Base-by-base conservation (phyloP, 2,888 invertebrate species). In the Macropis europaea region DNA sequence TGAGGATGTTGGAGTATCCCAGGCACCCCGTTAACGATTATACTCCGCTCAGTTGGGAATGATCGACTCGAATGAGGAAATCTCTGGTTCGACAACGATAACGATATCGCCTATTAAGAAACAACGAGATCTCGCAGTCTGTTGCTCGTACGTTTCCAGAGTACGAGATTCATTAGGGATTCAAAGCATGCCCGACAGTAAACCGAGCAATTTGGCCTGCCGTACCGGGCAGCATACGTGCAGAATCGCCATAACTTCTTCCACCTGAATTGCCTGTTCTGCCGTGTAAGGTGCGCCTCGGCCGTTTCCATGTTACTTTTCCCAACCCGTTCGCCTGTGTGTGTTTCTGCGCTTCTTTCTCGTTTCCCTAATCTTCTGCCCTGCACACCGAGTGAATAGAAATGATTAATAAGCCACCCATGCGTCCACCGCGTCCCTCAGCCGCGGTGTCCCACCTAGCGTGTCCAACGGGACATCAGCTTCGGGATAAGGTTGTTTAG, bases 121-220 rank as follows among this genome's bases (percentile, higher is more conserved):
- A 17, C 19, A 15, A 36, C 32, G 38, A 69, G 50, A 64, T 61
- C 50, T 52, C 24, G 17, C 32, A 24, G 7, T 61, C 32, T 28
- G 50, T 59, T 28, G 69, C 52, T 40, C 47, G n/a, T 32, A 30
- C 64, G 22, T 59, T 38, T 52, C 52, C 30, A 45, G 17, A 22
- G 40, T 26, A 13, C 26, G 26, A 43, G 13, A 34, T 59, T 68
- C 63, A 54, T 79, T 68, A 45, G 22, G 61, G 63, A 79, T 79
- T 79, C 79, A 54, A 54, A 59, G 66, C 74, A 70, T 72, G 72
- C 69, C 15, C 52, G 59, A 48, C 76, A 60, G 60, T 69, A 74
- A 79, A 79, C 69, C 61, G 74, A 67, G 74, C 74, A 74, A 79
- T 77, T 74, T 74, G 54, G 69, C 70, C 61, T 48, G 63, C 42